Percentiles rank a stretch among this genome's conserved stretches.
phyloP scores from a whole-genome alignment of 1,140 invertebrate species.

The Diabrotica undecimpunctata region DNA sequence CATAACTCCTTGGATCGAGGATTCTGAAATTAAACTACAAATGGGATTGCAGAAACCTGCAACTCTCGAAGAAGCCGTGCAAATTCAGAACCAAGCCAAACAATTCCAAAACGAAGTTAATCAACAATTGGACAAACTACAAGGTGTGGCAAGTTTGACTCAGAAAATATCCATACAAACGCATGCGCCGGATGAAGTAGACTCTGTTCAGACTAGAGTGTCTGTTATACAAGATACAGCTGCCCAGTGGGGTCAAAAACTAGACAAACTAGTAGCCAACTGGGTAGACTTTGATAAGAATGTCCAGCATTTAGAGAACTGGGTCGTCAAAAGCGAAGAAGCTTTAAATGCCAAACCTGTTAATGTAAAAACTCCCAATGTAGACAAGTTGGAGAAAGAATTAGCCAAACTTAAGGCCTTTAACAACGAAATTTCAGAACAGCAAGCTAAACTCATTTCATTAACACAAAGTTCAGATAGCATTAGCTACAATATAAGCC shows the following conservation, averaged over 20 bases:
- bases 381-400: constrained; percentile 69
- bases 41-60: constrained; percentile 70
- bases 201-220: constrained; percentile 76
- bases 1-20: constrained; percentile 84
- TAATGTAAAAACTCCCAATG: constrained; percentile 62
- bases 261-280: constrained; percentile 72
- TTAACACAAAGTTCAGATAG: constrained; percentile 76
- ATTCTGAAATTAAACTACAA: constrained; percentile 74
- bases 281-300: constrained; percentile 79
- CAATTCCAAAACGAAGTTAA: constrained; percentile 73
- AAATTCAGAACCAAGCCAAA: constrained; percentile 66
- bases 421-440: constrained; percentile 76
- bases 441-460: constrained; percentile 74
- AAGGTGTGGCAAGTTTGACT: constrained; percentile 68
- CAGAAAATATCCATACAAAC: constrained; percentile 69
- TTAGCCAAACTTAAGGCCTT: constrained; percentile 69
- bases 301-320: constrained; percentile 65
- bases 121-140: constrained; percentile 67
- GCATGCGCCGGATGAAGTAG: constrained; percentile 73
- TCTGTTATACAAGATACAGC: constrained; percentile 70
- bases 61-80: constrained; percentile 73
- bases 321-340: constrained; percentile 67
- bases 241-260: constrained; percentile 67
- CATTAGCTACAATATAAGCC: constrained; percentile 68
- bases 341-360: constrained; percentile 53